Evolutionary conservation across 2,888 invertebrate species (phyloP).

Genomic region (Rutpela maculata): DNA sequence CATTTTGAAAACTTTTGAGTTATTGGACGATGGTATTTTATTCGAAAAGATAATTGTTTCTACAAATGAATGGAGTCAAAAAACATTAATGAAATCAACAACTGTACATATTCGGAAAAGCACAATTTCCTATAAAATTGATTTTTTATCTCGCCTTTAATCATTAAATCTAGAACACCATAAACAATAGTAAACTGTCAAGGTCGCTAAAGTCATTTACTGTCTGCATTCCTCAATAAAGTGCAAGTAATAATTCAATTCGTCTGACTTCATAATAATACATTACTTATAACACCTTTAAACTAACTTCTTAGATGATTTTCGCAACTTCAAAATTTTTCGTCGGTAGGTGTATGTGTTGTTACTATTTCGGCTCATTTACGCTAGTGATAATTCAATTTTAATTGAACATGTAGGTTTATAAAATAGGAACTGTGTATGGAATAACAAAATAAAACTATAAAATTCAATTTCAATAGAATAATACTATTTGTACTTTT

Average conservation of each 20-base stretch:
- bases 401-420: conserved; percentile 4
- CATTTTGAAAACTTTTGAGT: too few relatives aligned
- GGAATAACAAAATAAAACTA: conserved; percentile 7
- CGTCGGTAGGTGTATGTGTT: background rate
- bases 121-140: background rate
- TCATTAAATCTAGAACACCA: background rate
- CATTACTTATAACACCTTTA: background rate
- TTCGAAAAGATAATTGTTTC: background rate
- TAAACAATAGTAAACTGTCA: conserved; percentile 31
- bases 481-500: background rate
- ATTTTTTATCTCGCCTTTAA: background rate
- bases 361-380: background rate
- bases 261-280: conserved; percentile 30
- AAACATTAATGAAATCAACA: background rate
- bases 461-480: background rate
- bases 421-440: conserved; percentile 3
- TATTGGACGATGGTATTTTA: background rate
- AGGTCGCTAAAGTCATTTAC: conserved; percentile 44
- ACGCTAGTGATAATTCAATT: background rate
- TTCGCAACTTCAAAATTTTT: background rate
- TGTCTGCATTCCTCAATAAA: conserved; percentile 42
- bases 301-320: background rate
- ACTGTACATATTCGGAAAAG: background rate
- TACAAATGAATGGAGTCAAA: background rate
- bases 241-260: conserved; percentile 44